phyloP scores from a whole-genome alignment of 64 coral and sea anemone species.

The Actinia tenebrosa region DNA sequence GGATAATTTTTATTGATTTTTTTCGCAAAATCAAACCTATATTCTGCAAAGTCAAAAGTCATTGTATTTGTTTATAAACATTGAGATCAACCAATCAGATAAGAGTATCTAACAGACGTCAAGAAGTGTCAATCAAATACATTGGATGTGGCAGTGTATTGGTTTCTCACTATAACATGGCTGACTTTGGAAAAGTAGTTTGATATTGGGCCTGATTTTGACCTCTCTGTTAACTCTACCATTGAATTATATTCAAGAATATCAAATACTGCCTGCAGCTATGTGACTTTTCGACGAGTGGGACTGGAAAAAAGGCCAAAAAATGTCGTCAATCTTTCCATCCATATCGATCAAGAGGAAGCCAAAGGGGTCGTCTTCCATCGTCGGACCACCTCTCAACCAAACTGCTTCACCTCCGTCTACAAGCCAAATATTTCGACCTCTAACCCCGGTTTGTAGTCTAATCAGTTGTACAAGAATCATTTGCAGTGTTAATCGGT shows the following conservation, averaged over 20 bases:
- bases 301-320: not conserved
- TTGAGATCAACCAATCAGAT: not conserved
- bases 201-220: constrained; percentile 22
- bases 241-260: not conserved
- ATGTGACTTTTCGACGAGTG: constrained; percentile 7
- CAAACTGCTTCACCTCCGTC: constrained; percentile 39
- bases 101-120: not conserved
- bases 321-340: constrained; percentile 58
- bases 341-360: constrained; percentile 74
- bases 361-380: constrained; percentile 34
- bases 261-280: not conserved
- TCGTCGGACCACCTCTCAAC: constrained; percentile 30
- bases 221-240: not conserved
- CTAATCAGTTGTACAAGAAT: constrained; percentile 16
- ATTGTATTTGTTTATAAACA: not conserved
- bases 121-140: constrained; percentile 11
- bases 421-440: constrained; percentile 44
- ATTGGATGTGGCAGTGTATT: not conserved
- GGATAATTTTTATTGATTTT: not conserved
- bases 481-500: not conserved
- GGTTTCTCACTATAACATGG: constrained; percentile 9
- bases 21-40: not conserved
- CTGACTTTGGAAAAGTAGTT: not conserved
- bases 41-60: not conserved
- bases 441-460: constrained; percentile 82